Evolutionary conservation across 1,140 invertebrate genomes (phyloP).

Genomic region (Lepidurus packardi): DNA sequence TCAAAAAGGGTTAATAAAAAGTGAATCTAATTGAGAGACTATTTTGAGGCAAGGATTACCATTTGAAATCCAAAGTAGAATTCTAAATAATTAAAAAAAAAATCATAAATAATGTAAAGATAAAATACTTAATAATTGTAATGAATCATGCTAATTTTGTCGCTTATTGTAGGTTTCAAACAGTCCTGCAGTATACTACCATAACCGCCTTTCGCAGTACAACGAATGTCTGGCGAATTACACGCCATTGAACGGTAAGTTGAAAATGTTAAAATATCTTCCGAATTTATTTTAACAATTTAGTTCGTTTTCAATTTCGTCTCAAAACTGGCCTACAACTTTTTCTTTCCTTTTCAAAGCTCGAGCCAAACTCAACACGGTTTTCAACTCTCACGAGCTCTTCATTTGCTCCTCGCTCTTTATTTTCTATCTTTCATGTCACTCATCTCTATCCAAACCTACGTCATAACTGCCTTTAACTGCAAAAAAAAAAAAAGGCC

Average conservation of each 20-base stretch:
- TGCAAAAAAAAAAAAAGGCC: too few relatives aligned
- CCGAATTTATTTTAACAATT: background rate
- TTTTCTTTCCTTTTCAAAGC: background rate
- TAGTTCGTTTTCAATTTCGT: background rate
- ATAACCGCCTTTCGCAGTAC: conserved; percentile 32
- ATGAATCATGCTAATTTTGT: background rate
- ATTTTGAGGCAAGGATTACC: too few relatives aligned
- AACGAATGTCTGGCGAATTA: conserved; percentile 31
- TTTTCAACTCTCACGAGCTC: background rate
- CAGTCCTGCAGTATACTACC: conserved; percentile 31
- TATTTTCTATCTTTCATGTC: too few relatives aligned
- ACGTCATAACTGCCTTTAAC: too few relatives aligned
- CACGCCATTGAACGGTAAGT: conserved; percentile 32
- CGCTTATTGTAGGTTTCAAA: conserved; percentile 8
- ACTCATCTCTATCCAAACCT: too few relatives aligned
- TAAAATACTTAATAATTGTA: too few relatives aligned
- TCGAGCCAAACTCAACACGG: background rate
- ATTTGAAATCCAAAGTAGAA: background rate
- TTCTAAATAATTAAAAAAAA: background rate
- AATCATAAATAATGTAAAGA: background rate
- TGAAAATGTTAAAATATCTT: conserved; percentile 16
- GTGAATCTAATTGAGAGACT: too few relatives aligned
- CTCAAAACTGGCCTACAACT: background rate
- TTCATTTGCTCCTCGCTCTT: too few relatives aligned
- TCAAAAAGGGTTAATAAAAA: too few relatives aligned